phyloP scores from a whole-genome alignment of 1,140 invertebrate genomes.

The Dolichoris vasculosae region DNA sequence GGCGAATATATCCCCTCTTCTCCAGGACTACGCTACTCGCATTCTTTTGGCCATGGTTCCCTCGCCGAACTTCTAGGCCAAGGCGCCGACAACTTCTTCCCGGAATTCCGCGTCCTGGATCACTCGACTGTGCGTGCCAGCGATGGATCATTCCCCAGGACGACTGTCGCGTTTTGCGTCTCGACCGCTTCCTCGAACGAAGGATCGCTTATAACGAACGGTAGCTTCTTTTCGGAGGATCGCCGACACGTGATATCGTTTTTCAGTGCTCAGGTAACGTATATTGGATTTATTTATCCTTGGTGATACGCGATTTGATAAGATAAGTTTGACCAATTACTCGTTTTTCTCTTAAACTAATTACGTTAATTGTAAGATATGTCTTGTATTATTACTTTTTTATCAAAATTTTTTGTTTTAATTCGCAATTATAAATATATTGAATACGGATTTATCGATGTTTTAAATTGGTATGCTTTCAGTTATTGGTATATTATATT shows the following conservation, averaged over 20 bases:
- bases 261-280: too few species aligned
- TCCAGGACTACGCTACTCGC: neutral
- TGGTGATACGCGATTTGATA: too few species aligned
- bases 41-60: neutral
- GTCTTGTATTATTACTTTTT: too few species aligned
- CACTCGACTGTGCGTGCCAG: neutral
- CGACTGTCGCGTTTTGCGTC: neutral
- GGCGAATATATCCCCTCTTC: conserved; percentile 15
- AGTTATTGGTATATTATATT: too few species aligned
- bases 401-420: too few species aligned
- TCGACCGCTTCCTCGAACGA: neutral
- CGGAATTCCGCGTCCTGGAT: conserved; percentile 14
- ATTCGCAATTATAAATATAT: too few species aligned
- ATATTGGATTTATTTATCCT: too few species aligned
- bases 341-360: too few species aligned
- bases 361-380: too few species aligned
- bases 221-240: neutral
- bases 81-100: neutral
- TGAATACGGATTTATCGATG: too few species aligned
- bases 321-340: too few species aligned
- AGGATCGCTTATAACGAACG: neutral
- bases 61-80: neutral
- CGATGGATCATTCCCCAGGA: conserved; percentile 3
- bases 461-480: too few species aligned
- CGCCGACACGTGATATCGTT: neutral